Base-by-base conservation (phyloP, 1,140 invertebrate genomes). In the Berghia stephanieae region DNA sequence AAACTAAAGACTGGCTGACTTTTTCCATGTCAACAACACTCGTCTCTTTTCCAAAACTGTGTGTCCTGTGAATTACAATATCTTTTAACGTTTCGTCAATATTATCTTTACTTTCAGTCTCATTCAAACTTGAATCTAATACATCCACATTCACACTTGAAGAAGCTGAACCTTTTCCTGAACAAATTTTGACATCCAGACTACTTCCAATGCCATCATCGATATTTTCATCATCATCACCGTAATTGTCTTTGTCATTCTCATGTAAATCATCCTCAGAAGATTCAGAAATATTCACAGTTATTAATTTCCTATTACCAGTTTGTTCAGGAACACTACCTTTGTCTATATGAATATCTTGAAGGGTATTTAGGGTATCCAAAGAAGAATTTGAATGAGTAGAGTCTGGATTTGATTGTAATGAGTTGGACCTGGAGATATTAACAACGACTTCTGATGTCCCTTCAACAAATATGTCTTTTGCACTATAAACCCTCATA, bases 401-500 rank as follows among this genome's bases (percentile, higher is more conserved):
- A 63, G 36, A 60, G n/a, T 44, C 42, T 13, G 24, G 24, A 24
- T 16, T 44, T 21, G 44, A 63, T 1, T 60, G 55, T 16, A 44
- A 1, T 21, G 57, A 67, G 40, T 68, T 52, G 34, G 74, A 76
- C 27, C 72, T 75, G 4, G 72, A n/a, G n/a, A n/a, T n/a, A n/a
- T n/a, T n/a, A n/a, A 63, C 34, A 57, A 31, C n/a, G 70, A 34
- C 49, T 57, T 27, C 24, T 75, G n/a, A 49, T 55, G 0, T 18
- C 13, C 38, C 27, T 27, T 80, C 80, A 38, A 86, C 74, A 46
- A 83, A 66, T 3, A 86, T 57, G 36, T 85, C 82, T 1, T 79
- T 79, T 16, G 84, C 83, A 79, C 84, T 84, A 71, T 84, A 85
- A n/a, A 88, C 85, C 27, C 83, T 82, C 85, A 88, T 86, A 55